Conservation (phyloP, 2,797 vertebrate genomes). For the Micropoecilia bifurca region DNA sequence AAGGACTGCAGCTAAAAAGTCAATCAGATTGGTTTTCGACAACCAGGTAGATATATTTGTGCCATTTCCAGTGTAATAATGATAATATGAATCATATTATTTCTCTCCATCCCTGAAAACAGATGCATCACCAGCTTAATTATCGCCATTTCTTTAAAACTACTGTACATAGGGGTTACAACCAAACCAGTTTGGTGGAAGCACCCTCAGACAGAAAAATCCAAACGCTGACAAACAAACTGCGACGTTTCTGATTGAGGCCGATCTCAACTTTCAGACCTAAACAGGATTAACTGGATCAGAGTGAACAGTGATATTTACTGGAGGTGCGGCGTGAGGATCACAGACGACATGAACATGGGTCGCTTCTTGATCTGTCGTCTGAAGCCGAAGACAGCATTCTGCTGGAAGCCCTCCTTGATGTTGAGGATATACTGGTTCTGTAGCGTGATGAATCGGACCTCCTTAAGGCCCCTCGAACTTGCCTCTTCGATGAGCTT, state of each 20-base stretch:
- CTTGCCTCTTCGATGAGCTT: conserved; percentile 94
- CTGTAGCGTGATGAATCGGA: conserved; percentile 96
- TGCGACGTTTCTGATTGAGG: background rate
- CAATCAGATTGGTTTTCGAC: background rate
- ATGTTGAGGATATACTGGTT: conserved; percentile 97
- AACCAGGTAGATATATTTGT: background rate
- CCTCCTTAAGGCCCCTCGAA: conserved; percentile 92
- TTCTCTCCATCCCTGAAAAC: background rate
- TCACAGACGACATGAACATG: conserved; percentile 90
- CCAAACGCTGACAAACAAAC: background rate
- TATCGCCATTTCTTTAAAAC: background rate
- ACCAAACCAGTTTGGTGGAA: background rate
- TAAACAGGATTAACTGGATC: background rate
- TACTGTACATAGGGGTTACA: too few species aligned
- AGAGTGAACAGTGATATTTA: conserved; percentile 72
- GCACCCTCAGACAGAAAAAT: background rate
- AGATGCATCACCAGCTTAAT: background rate
- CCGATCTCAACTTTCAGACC: background rate
- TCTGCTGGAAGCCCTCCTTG: conserved; percentile 93
- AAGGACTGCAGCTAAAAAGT: background rate
- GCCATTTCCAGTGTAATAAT: too few species aligned
- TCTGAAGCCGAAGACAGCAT: conserved; percentile 89
- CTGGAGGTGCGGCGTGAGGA: conserved; percentile 92
- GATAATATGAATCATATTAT: background rate
- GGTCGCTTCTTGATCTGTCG: conserved; percentile 95